Percentiles rank a stretch among this genome's conserved stretches.
These are phyloP conservation scores for Corynorhinus townsendii DNA, from an alignment of 2,113 vertebrate genomes.

Conservation along the genomic window DNA sequence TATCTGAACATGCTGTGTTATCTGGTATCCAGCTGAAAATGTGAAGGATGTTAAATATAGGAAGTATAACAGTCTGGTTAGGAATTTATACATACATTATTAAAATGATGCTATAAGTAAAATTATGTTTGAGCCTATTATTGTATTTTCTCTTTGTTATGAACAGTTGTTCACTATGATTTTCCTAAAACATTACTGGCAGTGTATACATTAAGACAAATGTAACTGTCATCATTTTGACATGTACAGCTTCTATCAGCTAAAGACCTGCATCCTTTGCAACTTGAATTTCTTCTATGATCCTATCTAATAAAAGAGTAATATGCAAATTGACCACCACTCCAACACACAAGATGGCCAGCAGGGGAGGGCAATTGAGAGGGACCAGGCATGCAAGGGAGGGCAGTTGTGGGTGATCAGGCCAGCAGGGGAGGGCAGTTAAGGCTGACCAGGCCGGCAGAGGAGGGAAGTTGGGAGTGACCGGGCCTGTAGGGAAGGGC, in stretches of 20 bases:
- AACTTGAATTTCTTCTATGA: not conserved
- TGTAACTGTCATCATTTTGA: not conserved
- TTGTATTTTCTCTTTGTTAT: not conserved
- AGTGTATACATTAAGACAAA: constrained; percentile 15
- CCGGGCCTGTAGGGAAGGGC: too few relatives aligned
- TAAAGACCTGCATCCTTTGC: not conserved
- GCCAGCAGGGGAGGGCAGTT: too few relatives aligned
- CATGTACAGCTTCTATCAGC: not conserved
- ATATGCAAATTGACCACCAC: too few relatives aligned
- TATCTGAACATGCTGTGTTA: constrained; percentile 62
- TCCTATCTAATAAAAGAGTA: too few relatives aligned
- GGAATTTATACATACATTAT: not conserved
- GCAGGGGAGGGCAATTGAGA: too few relatives aligned
- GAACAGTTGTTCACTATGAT: not conserved
- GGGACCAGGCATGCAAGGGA: too few relatives aligned
- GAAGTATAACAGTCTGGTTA: not conserved
- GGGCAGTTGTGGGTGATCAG: too few relatives aligned
- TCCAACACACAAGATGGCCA: too few relatives aligned
- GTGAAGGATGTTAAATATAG: not conserved
- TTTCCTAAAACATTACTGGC: constrained; percentile 6
- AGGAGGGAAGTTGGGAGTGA: too few relatives aligned
- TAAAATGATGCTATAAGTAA: constrained; percentile 11
- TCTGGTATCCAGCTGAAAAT: constrained; percentile 78
- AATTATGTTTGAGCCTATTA: not conserved
- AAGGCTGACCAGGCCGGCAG: too few relatives aligned